Percentiles rank a stretch among this genome's conserved stretches.
Evolutionary conservation across 2,888 invertebrate species (phyloP).

Genomic region (Tigriopus californicus): DNA sequence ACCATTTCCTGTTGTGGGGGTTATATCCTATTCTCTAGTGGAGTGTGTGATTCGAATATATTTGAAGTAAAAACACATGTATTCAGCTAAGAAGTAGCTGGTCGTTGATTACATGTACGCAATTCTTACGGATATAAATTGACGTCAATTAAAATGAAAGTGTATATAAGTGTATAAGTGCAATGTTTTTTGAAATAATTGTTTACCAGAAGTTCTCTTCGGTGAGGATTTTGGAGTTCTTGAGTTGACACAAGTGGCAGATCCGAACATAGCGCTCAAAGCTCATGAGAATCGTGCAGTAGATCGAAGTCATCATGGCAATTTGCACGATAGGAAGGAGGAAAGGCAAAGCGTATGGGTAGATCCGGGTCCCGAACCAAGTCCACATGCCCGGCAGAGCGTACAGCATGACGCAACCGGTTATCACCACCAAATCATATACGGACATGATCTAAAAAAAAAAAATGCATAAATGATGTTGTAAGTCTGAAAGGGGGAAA

Average conservation of each 20-base stretch:
- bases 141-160: too few species aligned
- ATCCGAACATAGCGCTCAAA: constrained; percentile 12
- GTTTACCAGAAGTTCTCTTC: constrained; percentile 8
- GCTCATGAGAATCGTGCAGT: constrained; percentile 11
- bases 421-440: constrained; percentile 7
- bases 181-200: too few species aligned
- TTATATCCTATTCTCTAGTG: too few species aligned
- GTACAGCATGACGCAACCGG: constrained; percentile 1
- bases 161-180: too few species aligned
- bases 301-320: constrained; percentile 11
- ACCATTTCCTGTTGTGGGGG: too few species aligned
- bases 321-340: constrained; percentile 14
- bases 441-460: constrained; percentile 5
- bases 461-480: not conserved
- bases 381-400: not conserved
- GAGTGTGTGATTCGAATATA: too few species aligned
- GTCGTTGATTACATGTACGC: too few species aligned
- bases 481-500: too few species aligned
- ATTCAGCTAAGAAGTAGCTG: too few species aligned
- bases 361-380: not conserved
- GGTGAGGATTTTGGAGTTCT: not conserved
- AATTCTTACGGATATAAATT: too few species aligned
- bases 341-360: constrained; percentile 2
- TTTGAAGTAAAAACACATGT: too few species aligned
- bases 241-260: constrained; percentile 8